Percentiles rank a stretch among this genome's conserved stretches.
Evolutionary conservation across 2,888 invertebrate genomes (phyloP).

Genomic region (Caenorhabditis afra): DNA sequence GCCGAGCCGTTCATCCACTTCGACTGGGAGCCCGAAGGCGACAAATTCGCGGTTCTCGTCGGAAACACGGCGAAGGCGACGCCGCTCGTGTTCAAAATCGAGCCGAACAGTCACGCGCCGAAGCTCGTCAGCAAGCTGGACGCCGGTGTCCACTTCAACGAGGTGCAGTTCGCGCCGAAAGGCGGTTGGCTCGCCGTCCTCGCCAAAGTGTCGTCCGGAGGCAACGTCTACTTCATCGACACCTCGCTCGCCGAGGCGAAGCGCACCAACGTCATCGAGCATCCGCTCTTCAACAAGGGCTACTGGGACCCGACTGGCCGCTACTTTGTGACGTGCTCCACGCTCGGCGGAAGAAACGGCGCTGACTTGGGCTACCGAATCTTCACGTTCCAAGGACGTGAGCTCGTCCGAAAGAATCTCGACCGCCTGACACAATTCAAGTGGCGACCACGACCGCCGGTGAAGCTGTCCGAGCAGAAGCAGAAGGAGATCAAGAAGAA

Average conservation of each 20-base stretch:
- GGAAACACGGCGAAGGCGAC: constrained; percentile 83
- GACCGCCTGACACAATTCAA: constrained; percentile 94
- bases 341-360: constrained; percentile 87
- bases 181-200: constrained; percentile 82
- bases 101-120: constrained; percentile 75
- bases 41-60: constrained; percentile 96
- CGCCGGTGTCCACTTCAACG: constrained; percentile 76
- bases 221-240: constrained; percentile 79
- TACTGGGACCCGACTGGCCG: constrained; percentile 99
- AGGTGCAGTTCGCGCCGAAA: constrained; percentile 82
- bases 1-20: constrained; percentile 88
- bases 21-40: constrained; percentile 97
- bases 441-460: constrained; percentile 95
- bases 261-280: constrained; percentile 71
- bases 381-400: constrained; percentile 92
- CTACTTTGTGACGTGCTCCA: constrained; percentile 95
- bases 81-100: constrained; percentile 77
- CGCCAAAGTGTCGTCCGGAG: constrained; percentile 73
- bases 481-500: constrained; percentile 94
- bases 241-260: constrained; percentile 74
- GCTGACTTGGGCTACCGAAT: constrained; percentile 91
- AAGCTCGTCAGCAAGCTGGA: constrained; percentile 76
- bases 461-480: constrained; percentile 89
- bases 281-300: constrained; percentile 83
- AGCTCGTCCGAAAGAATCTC: constrained; percentile 88